Evolutionary conservation across 2,888 invertebrate species (phyloP), one percentile per base, ranked within the genome.

Genomic region (Agriopis leucophaearia): DNA sequence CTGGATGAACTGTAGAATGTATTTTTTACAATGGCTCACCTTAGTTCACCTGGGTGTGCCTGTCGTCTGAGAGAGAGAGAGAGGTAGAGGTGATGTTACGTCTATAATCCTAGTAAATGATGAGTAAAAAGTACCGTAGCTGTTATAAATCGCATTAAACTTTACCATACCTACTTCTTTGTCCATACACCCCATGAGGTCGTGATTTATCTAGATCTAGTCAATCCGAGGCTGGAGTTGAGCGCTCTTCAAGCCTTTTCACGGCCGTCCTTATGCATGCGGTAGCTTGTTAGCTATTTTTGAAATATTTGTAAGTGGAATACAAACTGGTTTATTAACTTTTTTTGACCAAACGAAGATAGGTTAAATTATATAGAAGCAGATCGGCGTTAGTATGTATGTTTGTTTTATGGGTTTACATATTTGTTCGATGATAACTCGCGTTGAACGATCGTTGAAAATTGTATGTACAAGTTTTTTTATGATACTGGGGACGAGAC

Each of bases 121-220:
- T 27, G 27, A 5, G 4, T 27, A 27, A 38, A 38, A 38, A 42
- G 5, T 42, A 42, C 13, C 12, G 7, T 44, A n/a, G n/a, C n/a
- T 8, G 8, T 13, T n/a, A 7, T 13, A 5, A 6, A 38, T 16
- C 9, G 38, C 36, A n/a, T 36, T 51, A 35, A 51, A 13, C 10
- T 35, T 13, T 7, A 52, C 36, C n/a, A 38, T 38, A 38, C 52
- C 36, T 38, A 36, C 36, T 10, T 1, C 18, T 8, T 0, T 42
- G 42, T 18, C 27, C n/a, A 42, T 6, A 45, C 42, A 40, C n/a
- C 40, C 55, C 55, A 13, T n/a, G 9, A 12, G 72, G 74, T 72
- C 89, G 79, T 90, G 90, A 77, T 76, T 78, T 88, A 90, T 90
- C 90, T 89, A 66, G 83, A 90, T 90, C 90, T 69, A 64, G 71